A percentile compares a stretch with the other conserved stretches of the same genome.
These are phyloP conservation scores for Drosophila meridionalis DNA, from an alignment of 2,888 invertebrate genomes.

Conservation along the genomic window DNA sequence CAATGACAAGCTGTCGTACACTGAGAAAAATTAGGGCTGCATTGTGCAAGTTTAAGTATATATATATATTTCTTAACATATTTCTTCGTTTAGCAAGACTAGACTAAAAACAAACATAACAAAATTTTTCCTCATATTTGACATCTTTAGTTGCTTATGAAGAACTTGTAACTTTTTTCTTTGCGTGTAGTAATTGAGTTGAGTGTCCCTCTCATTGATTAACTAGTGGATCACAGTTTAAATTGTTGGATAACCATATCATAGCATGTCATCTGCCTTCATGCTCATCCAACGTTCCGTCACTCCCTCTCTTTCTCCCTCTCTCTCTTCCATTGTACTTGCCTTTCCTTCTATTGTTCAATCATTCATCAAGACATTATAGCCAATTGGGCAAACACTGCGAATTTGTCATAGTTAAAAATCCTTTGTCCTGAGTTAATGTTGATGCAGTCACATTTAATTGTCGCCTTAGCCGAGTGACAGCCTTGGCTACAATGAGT, in stretches of 20 bases:
- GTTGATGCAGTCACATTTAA: slow-evolving; percentile 56
- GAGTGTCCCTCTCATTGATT: slow-evolving; percentile 45
- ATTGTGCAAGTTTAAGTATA: neutral
- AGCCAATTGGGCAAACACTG: slow-evolving; percentile 65
- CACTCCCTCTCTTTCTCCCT: neutral
- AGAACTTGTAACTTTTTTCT: neutral
- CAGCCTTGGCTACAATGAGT: neutral
- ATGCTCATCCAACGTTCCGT: neutral
- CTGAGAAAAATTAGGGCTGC: neutral
- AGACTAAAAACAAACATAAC: neutral
- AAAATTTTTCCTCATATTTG: no score
- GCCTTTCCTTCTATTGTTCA: neutral
- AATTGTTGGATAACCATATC: slow-evolving; percentile 67
- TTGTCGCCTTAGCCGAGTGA: slow-evolving; percentile 29
- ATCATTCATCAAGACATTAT: slow-evolving; percentile 63
- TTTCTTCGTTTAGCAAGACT: neutral
- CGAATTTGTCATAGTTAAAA: slow-evolving; percentile 64
- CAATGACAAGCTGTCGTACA: slow-evolving; percentile 36
- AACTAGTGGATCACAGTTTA: slow-evolving; percentile 53
- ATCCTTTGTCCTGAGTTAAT: slow-evolving; percentile 43
- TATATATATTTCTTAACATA: neutral
- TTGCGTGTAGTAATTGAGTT: slow-evolving; percentile 10
- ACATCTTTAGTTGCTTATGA: no score
- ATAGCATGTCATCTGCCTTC: slow-evolving; percentile 38
- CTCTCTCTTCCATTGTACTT: neutral